These are phyloP conservation scores for Carduelis carduelis DNA, from an alignment of 2,797 vertebrate species.

Conservation along the genomic window DNA sequence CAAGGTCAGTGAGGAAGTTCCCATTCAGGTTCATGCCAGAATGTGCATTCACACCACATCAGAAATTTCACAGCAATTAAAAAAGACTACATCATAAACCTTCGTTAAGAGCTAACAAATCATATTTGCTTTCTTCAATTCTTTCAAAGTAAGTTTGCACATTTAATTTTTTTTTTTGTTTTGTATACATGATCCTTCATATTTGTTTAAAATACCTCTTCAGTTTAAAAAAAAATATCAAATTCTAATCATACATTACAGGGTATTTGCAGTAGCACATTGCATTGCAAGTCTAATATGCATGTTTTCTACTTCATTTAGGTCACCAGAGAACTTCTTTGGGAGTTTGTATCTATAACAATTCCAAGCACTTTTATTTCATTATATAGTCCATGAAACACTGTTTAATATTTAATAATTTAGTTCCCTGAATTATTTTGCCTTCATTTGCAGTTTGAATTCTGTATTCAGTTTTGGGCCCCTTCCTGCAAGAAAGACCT, in stretches of 20 bases:
- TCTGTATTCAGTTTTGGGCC: neutral
- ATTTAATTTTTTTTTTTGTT: neutral
- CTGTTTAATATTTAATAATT: neutral
- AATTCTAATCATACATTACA: neutral
- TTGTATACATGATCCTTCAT: neutral
- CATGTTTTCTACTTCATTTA: neutral
- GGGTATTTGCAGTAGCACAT: neutral
- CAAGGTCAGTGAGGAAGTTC: neutral
- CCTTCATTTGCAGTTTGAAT: neutral
- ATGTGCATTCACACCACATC: neutral
- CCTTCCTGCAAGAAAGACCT: neutral
- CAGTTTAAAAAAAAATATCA: neutral
- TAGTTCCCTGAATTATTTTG: neutral
- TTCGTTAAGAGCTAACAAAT: neutral
- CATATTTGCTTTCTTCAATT: neutral
- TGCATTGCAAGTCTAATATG: neutral
- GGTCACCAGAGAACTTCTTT: neutral
- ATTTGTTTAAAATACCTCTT: neutral
- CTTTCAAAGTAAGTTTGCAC: neutral
- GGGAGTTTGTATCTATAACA: neutral
- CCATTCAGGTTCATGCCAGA: neutral
- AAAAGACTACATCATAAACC: neutral
- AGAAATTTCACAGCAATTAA: neutral
- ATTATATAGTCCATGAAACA: neutral
- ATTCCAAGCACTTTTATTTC: neutral